phyloP scores from a whole-genome alignment of 2,888 invertebrate genomes.

The Apamea anceps region DNA sequence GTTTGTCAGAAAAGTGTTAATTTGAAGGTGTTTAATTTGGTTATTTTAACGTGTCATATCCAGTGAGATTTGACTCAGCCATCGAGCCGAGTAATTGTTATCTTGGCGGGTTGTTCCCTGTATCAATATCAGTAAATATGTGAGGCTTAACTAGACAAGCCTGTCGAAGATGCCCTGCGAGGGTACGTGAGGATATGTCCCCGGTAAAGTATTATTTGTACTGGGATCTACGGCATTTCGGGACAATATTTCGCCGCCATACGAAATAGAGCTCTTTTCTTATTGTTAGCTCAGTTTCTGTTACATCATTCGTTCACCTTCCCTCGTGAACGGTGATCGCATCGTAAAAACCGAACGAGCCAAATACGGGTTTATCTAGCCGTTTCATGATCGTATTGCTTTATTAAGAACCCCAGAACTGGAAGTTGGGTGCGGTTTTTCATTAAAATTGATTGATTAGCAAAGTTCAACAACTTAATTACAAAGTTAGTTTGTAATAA shows the following conservation, averaged over 20 bases:
- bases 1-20: not conserved
- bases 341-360: conserved; percentile 54
- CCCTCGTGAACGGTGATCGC: conserved; percentile 47
- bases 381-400: conserved; percentile 46
- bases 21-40: not conserved
- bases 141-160: conserved; percentile 72
- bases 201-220: conserved; percentile 66
- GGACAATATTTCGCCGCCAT: conserved; percentile 54
- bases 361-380: conserved; percentile 53
- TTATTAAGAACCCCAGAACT: conserved; percentile 59
- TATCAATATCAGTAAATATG: conserved; percentile 85
- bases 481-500: conserved; percentile 50
- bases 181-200: conserved; percentile 62
- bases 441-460: conserved; percentile 67
- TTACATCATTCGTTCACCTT: conserved; percentile 57
- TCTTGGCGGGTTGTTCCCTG: conserved; percentile 73
- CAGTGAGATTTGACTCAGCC: conserved; percentile 36
- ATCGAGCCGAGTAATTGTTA: conserved; percentile 78
- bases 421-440: conserved; percentile 55
- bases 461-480: conserved; percentile 59
- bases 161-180: conserved; percentile 71
- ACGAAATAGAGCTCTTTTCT: conserved; percentile 52
- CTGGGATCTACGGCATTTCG: conserved; percentile 62
- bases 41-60: conserved; percentile 37
- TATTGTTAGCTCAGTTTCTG: conserved; percentile 59